These are phyloP conservation scores for Tetragonula carbonaria DNA, from an alignment of 2,888 invertebrate species.

Conservation along the genomic window DNA sequence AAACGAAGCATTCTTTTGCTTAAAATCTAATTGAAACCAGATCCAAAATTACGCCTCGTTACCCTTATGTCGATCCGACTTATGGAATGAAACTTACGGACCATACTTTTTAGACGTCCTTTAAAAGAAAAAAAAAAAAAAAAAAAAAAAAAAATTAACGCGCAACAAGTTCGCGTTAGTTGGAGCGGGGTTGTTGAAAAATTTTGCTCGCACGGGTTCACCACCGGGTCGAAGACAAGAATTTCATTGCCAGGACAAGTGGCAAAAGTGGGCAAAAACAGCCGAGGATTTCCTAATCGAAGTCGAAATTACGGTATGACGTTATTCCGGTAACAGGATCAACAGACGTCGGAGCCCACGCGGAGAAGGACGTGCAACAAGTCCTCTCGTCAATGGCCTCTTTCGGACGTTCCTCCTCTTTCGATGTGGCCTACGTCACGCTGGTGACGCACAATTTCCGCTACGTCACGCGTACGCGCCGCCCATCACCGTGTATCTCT, in stretches of 20 bases:
- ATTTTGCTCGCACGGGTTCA: neutral
- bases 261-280: neutral
- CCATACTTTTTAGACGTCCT: no score
- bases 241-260: neutral
- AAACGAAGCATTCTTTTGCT: neutral
- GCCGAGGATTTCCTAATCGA: neutral
- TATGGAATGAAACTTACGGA: no score
- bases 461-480: constrained; percentile 75
- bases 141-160: neutral
- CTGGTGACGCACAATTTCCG: constrained; percentile 77
- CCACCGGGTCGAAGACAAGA: neutral
- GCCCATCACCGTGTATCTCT: constrained; percentile 51
- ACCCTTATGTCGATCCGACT: no score
- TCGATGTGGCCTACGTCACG: constrained; percentile 73
- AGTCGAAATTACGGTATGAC: neutral
- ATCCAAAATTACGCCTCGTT: neutral
- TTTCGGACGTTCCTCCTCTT: constrained; percentile 72
- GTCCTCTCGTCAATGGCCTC: constrained; percentile 78
- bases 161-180: constrained; percentile 37
- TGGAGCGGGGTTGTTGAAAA: neutral
- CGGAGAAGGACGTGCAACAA: constrained; percentile 78
- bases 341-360: constrained; percentile 48
- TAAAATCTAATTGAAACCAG: neutral
- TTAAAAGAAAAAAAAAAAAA: neutral
- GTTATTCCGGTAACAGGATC: constrained; percentile 3